phyloP scores from a whole-genome alignment of 2,888 invertebrate genomes.

The Mesorhabditis belari region DNA sequence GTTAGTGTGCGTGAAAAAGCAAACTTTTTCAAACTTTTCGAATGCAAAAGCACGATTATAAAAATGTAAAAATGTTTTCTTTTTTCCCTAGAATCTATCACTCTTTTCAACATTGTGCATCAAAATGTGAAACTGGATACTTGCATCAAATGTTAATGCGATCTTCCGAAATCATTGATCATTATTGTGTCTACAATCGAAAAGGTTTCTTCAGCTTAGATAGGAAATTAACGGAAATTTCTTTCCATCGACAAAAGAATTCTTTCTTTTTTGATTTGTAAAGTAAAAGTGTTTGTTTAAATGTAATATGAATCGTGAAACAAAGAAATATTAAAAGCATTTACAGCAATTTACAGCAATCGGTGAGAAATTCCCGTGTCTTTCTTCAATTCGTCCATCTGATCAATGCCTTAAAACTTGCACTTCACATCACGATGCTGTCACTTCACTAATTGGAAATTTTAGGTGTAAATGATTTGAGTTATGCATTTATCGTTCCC shows the following conservation, averaged over 20 bases:
- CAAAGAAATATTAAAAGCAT: too few species aligned
- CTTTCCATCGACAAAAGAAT: too few species aligned
- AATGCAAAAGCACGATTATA: background rate
- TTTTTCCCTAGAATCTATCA: constrained; percentile 46
- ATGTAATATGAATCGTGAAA: background rate
- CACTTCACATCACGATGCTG: constrained; percentile 45
- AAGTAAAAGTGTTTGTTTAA: background rate
- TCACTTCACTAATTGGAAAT: constrained; percentile 21
- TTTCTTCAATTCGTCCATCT: constrained; percentile 28
- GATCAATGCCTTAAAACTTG: constrained; percentile 43
- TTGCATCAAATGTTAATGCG: constrained; percentile 44
- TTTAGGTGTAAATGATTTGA: background rate
- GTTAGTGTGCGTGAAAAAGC: constrained; percentile 14
- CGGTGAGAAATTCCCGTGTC: constrained; percentile 43
- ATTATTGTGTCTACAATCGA: constrained; percentile 49
- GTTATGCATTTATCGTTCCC: too few species aligned
- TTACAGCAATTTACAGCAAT: constrained; percentile 31
- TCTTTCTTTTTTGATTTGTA: too few species aligned
- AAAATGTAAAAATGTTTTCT: background rate
- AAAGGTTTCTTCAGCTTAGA: constrained; percentile 20
- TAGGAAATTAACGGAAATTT: too few species aligned
- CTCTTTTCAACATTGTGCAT: constrained; percentile 44
- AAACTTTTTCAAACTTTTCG: background rate
- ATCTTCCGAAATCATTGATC: constrained; percentile 46
- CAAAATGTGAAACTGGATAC: constrained; percentile 45